Percentiles rank a stretch among this genome's conserved stretches.
Conservation (phyloP, 2,797 vertebrate genomes). For the Falco concolor region DNA sequence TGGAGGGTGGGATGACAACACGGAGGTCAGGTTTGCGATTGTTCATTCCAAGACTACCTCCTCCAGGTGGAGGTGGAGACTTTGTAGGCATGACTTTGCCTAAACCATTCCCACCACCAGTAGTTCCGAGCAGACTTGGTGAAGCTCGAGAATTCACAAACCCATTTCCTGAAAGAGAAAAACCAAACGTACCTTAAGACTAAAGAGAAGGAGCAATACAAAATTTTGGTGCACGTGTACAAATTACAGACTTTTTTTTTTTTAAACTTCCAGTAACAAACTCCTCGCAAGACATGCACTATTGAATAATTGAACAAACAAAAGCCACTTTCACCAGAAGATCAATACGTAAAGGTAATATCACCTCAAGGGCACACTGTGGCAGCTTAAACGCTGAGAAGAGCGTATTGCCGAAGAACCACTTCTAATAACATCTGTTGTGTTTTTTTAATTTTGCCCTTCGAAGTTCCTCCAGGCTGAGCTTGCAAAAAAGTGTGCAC, state of each 20-base stretch:
- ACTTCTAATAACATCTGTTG: conserved; percentile 20
- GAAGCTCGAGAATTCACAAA: conserved; percentile 95
- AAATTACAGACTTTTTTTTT: not conserved
- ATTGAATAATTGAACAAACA: not conserved
- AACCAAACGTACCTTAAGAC: not conserved
- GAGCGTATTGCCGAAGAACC: not conserved
- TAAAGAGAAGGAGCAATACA: not conserved
- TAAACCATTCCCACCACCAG: conserved; percentile 87
- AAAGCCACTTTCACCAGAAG: not conserved
- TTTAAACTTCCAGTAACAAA: not conserved
- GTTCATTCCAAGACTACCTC: conserved; percentile 89
- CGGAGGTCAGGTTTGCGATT: conserved; percentile 94
- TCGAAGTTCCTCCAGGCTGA: conserved; percentile 34
- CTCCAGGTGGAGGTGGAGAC: conserved; percentile 93
- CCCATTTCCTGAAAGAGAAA: conserved; percentile 84
- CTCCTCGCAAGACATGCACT: not conserved
- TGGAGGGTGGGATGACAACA: conserved; percentile 95
- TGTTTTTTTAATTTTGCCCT: not conserved
- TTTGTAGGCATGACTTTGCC: conserved; percentile 97
- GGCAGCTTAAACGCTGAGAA: not conserved
- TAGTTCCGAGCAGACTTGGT: conserved; percentile 86
- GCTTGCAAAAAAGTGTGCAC: not conserved
- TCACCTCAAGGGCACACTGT: conserved; percentile 3
- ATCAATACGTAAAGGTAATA: not conserved
- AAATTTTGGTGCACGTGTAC: not conserved